These are phyloP conservation scores for Hemiscyllium ocellatum DNA, from an alignment of 2,113 vertebrate species.

Conservation along the genomic window DNA sequence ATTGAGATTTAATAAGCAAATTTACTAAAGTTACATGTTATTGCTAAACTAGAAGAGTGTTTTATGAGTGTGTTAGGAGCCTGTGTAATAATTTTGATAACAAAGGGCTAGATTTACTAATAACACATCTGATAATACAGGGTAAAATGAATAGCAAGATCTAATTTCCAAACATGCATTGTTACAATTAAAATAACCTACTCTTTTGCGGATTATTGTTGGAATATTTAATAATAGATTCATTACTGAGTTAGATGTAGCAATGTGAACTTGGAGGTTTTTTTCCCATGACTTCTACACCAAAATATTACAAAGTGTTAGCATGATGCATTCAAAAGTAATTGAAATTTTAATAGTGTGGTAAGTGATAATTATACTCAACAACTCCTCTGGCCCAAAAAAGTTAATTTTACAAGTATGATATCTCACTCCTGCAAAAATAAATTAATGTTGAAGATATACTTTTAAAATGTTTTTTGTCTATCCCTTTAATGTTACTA, in stretches of 20 bases:
- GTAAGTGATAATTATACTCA: not conserved
- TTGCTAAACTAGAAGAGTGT: not conserved
- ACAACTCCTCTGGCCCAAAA: not conserved
- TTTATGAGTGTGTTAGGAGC: no score
- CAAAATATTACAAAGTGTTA: not conserved
- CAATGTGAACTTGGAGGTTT: not conserved
- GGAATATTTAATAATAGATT: not conserved
- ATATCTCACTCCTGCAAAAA: not conserved
- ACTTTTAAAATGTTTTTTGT: not conserved
- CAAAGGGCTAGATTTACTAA: not conserved
- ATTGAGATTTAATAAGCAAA: not conserved
- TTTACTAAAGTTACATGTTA: not conserved
- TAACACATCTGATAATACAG: not conserved
- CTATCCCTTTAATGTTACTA: not conserved
- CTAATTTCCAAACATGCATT: not conserved
- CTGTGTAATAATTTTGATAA: not conserved
- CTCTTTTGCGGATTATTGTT: not conserved
- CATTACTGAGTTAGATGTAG: not conserved
- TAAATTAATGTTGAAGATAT: not conserved
- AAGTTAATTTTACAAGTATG: not conserved
- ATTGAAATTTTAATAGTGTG: not conserved
- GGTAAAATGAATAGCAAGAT: not conserved
- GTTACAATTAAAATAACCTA: not conserved
- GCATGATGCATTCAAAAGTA: not conserved
- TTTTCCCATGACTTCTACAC: not conserved